These are phyloP conservation scores for Noctua fimbriata DNA, from an alignment of 2,888 invertebrate species.

Conservation along the genomic window DNA sequence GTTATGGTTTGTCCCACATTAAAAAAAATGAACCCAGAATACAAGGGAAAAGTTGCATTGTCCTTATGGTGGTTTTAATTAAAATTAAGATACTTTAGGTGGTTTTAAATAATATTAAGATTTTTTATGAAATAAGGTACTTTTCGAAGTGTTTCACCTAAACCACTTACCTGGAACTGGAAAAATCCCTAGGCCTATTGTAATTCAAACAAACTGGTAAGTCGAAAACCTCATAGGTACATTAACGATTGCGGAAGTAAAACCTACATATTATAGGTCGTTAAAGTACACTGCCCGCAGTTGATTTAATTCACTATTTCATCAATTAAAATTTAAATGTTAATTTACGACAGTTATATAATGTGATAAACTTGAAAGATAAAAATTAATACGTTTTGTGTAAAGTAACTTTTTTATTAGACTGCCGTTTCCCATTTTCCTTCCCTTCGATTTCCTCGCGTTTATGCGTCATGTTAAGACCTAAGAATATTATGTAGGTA, in stretches of 20 bases:
- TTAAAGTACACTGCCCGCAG: conserved; percentile 2
- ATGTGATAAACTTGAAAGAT: conserved; percentile 46
- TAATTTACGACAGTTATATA: conserved; percentile 14
- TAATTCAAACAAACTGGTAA: neutral
- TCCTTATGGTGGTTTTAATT: neutral
- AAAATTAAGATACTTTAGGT: neutral
- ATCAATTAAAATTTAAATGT: conserved; percentile 35
- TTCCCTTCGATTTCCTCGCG: neutral
- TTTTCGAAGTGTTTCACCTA: neutral
- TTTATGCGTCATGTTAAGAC: neutral
- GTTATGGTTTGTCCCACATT: too few species aligned
- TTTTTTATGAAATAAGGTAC: too few species aligned
- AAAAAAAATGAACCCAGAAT: neutral
- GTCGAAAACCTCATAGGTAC: neutral
- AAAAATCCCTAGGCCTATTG: neutral
- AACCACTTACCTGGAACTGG: neutral
- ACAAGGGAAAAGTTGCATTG: neutral
- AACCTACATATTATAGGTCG: neutral
- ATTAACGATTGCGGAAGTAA: conserved; percentile 20
- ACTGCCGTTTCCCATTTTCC: conserved; percentile 11
- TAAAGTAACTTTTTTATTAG: neutral
- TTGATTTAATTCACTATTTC: conserved; percentile 24
- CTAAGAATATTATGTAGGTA: neutral
- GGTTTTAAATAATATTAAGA: neutral
- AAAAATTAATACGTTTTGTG: conserved; percentile 2